Percentiles rank a stretch among this genome's conserved stretches.
These are phyloP conservation scores for Merodon equestris DNA, from an alignment of 2,888 invertebrate genomes.

Conservation along the genomic window DNA sequence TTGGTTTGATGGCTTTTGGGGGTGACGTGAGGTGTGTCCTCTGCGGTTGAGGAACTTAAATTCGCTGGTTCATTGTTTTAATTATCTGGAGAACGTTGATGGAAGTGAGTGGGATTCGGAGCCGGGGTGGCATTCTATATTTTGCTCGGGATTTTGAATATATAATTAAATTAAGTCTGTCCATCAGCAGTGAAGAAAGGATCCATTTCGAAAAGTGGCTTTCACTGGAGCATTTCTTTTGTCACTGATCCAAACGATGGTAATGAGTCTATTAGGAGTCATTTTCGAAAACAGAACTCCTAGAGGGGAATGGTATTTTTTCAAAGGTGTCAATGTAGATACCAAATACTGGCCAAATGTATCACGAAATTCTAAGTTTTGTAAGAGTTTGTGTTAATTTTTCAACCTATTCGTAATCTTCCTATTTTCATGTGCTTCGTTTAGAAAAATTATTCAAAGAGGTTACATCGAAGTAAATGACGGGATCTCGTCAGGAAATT, in stretches of 20 bases:
- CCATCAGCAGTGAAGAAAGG: constrained; percentile 4
- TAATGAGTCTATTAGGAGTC: constrained; percentile 21
- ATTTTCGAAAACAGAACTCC: background rate
- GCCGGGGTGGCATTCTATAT: constrained; percentile 15
- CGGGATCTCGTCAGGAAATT: too few relatives aligned
- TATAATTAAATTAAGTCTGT: constrained; percentile 53
- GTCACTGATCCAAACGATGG: background rate
- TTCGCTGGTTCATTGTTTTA: constrained; percentile 68
- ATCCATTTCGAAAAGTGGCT: background rate
- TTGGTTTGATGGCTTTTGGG: background rate
- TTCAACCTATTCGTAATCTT: too few relatives aligned
- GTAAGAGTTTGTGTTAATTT: too few relatives aligned
- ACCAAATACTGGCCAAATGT: too few relatives aligned
- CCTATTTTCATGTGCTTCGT: too few relatives aligned
- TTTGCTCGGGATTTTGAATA: constrained; percentile 36
- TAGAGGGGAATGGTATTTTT: too few relatives aligned
- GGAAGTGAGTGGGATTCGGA: background rate
- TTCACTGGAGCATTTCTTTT: constrained; percentile 13
- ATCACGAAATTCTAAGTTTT: too few relatives aligned
- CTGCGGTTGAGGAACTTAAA: constrained; percentile 60
- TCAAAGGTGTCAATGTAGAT: too few relatives aligned
- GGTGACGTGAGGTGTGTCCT: constrained; percentile 14
- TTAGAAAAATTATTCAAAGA: too few relatives aligned
- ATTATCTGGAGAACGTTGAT: constrained; percentile 42
- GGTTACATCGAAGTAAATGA: too few relatives aligned